Evolutionary conservation across 2,797 vertebrate species (phyloP).

Genomic region (Pipistrellus kuhlii): DNA sequence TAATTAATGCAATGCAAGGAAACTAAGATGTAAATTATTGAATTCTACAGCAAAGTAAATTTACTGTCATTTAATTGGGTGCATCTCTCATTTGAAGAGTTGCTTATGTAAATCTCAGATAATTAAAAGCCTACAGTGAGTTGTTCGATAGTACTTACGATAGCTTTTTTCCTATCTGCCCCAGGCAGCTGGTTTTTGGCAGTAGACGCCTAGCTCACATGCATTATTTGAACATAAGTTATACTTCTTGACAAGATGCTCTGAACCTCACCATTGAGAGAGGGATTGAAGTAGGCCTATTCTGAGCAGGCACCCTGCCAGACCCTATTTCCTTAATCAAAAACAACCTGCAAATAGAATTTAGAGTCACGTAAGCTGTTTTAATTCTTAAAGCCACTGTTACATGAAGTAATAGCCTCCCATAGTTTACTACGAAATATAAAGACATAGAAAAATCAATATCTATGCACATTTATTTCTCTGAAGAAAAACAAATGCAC

Average conservation of each 20-base stretch:
- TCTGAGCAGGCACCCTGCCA: not conserved
- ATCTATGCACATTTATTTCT: not conserved
- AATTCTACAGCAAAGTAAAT: constrained; percentile 78
- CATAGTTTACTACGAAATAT: not conserved
- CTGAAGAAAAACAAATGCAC: constrained; percentile 7
- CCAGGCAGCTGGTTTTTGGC: constrained; percentile 51
- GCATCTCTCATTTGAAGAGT: constrained; percentile 54
- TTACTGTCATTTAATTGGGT: constrained; percentile 79
- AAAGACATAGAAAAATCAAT: constrained; percentile 39
- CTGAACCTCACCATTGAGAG: constrained; percentile 23
- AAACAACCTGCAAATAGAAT: constrained; percentile 33
- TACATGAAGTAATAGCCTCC: constrained; percentile 13
- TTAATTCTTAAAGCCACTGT: constrained; percentile 34
- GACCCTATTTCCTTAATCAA: not conserved
- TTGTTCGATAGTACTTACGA: constrained; percentile 43
- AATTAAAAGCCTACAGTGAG: constrained; percentile 76
- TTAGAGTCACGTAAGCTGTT: not conserved
- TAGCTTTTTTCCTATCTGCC: constrained; percentile 16
- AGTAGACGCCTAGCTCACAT: not conserved
- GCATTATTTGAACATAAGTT: constrained; percentile 46
- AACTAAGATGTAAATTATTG: constrained; percentile 76
- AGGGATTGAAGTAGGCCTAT: not conserved
- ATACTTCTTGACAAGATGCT: not conserved
- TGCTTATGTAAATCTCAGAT: constrained; percentile 77
- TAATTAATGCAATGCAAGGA: constrained; percentile 75